phyloP scores from a whole-genome alignment of 2,113 vertebrate genomes.

The Onychorhynchus coronatus region DNA sequence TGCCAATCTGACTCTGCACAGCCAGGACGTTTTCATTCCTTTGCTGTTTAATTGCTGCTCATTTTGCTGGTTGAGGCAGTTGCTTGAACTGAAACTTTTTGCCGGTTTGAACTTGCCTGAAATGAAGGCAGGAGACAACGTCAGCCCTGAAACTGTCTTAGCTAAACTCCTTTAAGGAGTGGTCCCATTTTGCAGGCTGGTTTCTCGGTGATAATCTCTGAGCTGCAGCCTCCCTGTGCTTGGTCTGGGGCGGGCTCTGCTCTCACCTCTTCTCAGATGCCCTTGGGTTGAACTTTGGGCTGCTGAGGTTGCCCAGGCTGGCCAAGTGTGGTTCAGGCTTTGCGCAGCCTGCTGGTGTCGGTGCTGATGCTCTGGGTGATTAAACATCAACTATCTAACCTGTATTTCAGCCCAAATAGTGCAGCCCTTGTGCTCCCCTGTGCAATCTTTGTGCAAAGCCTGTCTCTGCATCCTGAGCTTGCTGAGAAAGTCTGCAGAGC shows the following conservation, averaged over 20 bases:
- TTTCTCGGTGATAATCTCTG: neutral
- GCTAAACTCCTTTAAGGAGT: neutral
- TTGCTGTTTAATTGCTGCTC: neutral
- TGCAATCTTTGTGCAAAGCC: neutral
- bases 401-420: neutral
- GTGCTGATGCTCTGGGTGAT: neutral
- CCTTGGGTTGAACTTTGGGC: neutral
- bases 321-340: neutral
- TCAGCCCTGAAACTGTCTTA: neutral
- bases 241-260: neutral
- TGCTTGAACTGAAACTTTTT: neutral
- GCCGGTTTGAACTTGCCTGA: constrained; percentile 1
- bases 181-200: neutral
- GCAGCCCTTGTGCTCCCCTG: neutral
- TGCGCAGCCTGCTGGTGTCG: neutral
- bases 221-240: neutral
- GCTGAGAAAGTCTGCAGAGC: neutral
- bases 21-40: neutral
- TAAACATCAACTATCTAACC: neutral
- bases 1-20: neutral
- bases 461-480: neutral
- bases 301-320: neutral
- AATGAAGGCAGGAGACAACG: neutral
- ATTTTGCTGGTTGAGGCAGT: neutral
- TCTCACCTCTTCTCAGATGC: neutral